Evolutionary conservation across 2,113 vertebrate species (phyloP).

Genomic region (Mirza zaza): DNA sequence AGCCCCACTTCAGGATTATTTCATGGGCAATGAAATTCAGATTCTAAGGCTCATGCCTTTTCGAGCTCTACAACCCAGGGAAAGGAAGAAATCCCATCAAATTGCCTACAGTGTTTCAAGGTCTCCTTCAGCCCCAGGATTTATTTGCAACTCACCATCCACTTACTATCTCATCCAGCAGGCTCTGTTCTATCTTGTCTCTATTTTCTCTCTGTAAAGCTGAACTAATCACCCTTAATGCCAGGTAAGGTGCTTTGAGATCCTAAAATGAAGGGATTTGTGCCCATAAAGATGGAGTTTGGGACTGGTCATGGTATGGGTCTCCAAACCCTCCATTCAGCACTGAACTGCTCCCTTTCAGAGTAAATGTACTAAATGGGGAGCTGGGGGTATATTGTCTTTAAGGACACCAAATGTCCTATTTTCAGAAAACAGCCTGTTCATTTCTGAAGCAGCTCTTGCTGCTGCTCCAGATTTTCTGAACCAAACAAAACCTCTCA

Average conservation of each 20-base stretch:
- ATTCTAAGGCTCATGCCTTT: neutral
- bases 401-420: slow-evolving; percentile 55
- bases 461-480: slow-evolving; percentile 27
- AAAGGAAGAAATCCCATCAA: neutral
- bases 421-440: slow-evolving; percentile 67
- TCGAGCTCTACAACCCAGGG: neutral
- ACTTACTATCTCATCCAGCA: neutral
- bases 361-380: neutral
- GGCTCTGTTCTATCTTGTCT: slow-evolving; percentile 24
- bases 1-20: neutral
- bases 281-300: neutral
- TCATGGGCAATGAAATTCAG: neutral
- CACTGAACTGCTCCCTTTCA: slow-evolving; percentile 25
- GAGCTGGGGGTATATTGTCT: neutral
- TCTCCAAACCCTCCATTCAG: neutral
- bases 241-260: slow-evolving; percentile 53
- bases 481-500: slow-evolving; percentile 54
- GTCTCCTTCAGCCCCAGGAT: neutral
- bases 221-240: slow-evolving; percentile 44
- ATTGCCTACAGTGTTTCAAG: slow-evolving; percentile 43
- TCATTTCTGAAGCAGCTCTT: slow-evolving; percentile 40
- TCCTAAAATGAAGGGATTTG: slow-evolving; percentile 2
- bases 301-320: neutral
- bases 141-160: neutral
- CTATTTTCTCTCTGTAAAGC: neutral